phyloP scores from a whole-genome alignment of 2,888 invertebrate genomes.

The Xestia sexstrigata region DNA sequence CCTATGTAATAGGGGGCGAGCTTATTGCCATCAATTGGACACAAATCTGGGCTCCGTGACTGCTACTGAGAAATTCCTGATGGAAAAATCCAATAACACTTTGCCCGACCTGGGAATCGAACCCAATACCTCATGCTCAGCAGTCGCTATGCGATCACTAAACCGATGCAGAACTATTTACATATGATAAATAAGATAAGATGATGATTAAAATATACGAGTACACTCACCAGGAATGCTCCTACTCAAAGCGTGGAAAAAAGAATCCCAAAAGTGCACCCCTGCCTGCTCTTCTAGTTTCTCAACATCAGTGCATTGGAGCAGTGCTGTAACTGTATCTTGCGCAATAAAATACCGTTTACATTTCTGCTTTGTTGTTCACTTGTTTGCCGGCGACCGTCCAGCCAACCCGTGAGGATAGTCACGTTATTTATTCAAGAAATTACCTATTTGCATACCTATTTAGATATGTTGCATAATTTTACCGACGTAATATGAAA shows the following conservation, averaged over 20 bases:
- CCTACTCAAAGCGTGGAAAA: background rate
- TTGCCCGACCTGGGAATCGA: too few relatives aligned
- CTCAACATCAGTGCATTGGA: constrained; percentile 57
- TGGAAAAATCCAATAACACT: too few relatives aligned
- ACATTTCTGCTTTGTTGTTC: constrained; percentile 81
- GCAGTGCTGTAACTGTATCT: constrained; percentile 73
- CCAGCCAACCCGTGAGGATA: constrained; percentile 68
- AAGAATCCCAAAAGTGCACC: background rate
- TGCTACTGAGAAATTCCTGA: too few relatives aligned
- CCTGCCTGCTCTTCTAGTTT: constrained; percentile 40
- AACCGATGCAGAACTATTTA: background rate
- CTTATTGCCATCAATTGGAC: too few relatives aligned
- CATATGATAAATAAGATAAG: too few relatives aligned
- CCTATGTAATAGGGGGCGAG: too few relatives aligned
- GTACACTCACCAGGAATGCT: too few relatives aligned
- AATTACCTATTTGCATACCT: constrained; percentile 71
- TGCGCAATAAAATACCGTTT: constrained; percentile 81
- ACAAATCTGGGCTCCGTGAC: too few relatives aligned
- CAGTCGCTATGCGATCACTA: too few relatives aligned
- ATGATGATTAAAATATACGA: background rate
- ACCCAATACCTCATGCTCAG: too few relatives aligned
- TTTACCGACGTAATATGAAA: constrained; percentile 30
- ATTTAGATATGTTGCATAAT: constrained; percentile 65
- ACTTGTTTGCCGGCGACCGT: constrained; percentile 73
- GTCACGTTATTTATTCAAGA: constrained; percentile 73